Evolutionary conservation across 2,113 vertebrate genomes (phyloP).

Genomic region (Carassius gibelio): DNA sequence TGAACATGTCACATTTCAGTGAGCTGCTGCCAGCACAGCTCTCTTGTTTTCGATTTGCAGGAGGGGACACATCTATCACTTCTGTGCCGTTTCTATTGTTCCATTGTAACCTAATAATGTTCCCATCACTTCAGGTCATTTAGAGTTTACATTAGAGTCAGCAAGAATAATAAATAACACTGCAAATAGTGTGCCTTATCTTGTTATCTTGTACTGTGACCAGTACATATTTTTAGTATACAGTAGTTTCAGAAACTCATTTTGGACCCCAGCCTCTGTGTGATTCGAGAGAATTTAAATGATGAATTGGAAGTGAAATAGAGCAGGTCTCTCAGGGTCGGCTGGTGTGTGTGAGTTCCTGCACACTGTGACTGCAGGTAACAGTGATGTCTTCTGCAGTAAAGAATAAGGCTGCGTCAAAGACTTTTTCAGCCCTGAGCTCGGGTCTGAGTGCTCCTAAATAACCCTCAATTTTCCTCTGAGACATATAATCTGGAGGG

Average conservation of each 20-base stretch:
- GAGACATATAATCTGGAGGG: background rate
- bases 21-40: background rate
- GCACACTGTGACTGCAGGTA: slow-evolving; percentile 23
- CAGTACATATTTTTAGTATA: background rate
- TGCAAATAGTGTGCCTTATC: background rate
- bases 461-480: slow-evolving; percentile 18
- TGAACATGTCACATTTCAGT: background rate
- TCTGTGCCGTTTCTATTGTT: slow-evolving; percentile 1
- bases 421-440: slow-evolving; percentile 4
- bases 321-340: slow-evolving; percentile 42
- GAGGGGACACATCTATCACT: background rate
- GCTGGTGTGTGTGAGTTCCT: background rate
- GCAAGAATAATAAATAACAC: background rate
- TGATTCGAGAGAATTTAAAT: background rate
- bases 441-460: background rate
- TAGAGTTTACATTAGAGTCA: slow-evolving; percentile 4
- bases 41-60: background rate
- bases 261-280: slow-evolving; percentile 11
- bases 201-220: background rate
- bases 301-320: slow-evolving; percentile 24
- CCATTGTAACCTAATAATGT: background rate
- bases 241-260: background rate
- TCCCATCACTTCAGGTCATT: background rate
- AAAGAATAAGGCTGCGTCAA: slow-evolving; percentile 4
- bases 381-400: slow-evolving; percentile 15